phyloP scores from a whole-genome alignment of 2,797 vertebrate species.

The Bovichtus variegatus region DNA sequence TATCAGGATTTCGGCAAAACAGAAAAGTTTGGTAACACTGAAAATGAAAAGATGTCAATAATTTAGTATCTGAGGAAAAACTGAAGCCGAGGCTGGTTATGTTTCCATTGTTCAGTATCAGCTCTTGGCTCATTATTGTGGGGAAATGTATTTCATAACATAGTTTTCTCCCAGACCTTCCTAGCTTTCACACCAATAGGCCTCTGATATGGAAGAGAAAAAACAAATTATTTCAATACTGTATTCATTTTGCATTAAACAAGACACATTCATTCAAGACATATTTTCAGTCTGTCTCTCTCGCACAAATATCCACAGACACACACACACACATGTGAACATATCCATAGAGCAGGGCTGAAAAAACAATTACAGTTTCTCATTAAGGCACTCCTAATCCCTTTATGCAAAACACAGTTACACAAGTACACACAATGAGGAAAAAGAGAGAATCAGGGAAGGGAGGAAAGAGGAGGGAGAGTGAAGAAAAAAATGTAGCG shows the following conservation, averaged over 20 bases:
- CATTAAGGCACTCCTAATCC: conserved; percentile 99
- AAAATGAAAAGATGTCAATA: conserved; percentile 62
- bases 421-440: conserved; percentile 99
- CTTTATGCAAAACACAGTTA: conserved; percentile 99
- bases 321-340: conserved; percentile 69
- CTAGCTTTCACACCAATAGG: conserved; percentile 61
- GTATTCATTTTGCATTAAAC: conserved; percentile 80
- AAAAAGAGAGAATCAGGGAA: conserved; percentile 81
- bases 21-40: conserved; percentile 62
- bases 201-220: conserved; percentile 70
- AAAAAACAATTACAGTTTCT: conserved; percentile 98
- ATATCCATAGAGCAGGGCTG: conserved; percentile 80
- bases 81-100: conserved; percentile 57
- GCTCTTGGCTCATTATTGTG: conserved; percentile 68
- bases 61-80: conserved; percentile 64
- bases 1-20: conserved; percentile 63
- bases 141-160: conserved; percentile 72
- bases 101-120: conserved; percentile 74
- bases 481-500: conserved; percentile 71
- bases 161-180: conserved; percentile 63
- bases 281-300: conserved; percentile 65
- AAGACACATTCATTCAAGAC: conserved; percentile 69
- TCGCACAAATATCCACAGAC: conserved; percentile 65
- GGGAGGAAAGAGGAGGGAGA: conserved; percentile 76
- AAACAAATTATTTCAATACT: conserved; percentile 67